phyloP scores from a whole-genome alignment of 2,888 invertebrate genomes.

The Drosophila robusta region DNA sequence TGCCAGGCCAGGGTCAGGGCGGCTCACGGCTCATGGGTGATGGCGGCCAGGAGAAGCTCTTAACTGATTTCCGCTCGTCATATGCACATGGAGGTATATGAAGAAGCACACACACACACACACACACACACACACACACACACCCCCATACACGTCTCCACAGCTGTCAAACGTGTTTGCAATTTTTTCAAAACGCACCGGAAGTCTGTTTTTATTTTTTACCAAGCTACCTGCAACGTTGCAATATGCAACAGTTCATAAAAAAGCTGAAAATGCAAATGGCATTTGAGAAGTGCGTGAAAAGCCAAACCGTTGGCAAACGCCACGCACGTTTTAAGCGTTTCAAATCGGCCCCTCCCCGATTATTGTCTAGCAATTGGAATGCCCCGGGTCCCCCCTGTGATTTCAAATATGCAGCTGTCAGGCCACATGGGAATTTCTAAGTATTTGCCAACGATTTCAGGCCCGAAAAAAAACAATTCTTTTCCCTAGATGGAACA shows the following conservation, averaged over 20 bases:
- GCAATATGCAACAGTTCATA: conserved; percentile 21
- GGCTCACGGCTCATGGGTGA: conserved; percentile 2
- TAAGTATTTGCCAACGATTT: neutral
- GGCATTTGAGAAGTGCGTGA: conserved; percentile 20
- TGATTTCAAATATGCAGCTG: neutral
- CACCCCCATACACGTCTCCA: neutral
- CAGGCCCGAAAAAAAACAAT: neutral
- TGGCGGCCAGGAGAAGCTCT: conserved; percentile 18
- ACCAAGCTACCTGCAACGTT: conserved; percentile 4
- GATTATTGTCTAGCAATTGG: neutral
- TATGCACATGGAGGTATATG: conserved; percentile 19
- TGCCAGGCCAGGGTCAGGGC: conserved; percentile 10
- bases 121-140: conserved; percentile 6
- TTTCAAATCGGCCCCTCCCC: conserved; percentile 3
- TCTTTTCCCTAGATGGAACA: neutral
- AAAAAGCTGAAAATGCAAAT: conserved; percentile 10
- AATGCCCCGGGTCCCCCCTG: neutral
- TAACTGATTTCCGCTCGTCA: conserved; percentile 51
- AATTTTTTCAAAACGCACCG: conserved; percentile 27
- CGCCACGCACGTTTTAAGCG: conserved; percentile 6
- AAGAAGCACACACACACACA: conserved; percentile 7
- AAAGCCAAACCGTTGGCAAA: conserved; percentile 8
- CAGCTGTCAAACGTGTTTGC: conserved; percentile 26
- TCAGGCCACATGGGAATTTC: neutral
- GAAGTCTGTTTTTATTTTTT: conserved; percentile 5